Evolutionary conservation across 2,113 vertebrate genomes (phyloP), one percentile per base, ranked within the genome.

Genomic region (Nesogale talazaci): DNA sequence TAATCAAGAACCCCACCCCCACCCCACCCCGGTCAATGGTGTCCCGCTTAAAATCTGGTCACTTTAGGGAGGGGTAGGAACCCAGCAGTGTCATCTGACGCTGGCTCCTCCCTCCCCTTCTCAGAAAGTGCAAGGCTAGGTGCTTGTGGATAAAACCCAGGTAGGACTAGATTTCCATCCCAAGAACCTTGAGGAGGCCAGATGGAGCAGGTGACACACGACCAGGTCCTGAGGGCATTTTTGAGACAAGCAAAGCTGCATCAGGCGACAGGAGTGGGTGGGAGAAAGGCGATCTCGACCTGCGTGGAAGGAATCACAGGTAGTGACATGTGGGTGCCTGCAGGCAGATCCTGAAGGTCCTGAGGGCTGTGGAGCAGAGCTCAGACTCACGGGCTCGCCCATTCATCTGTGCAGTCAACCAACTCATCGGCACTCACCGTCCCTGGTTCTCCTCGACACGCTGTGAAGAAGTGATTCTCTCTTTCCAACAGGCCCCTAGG

Each of bases 331-430:
- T 2, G 11, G 74, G 29, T 78, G 16, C 27, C 31, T 77, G 15
- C 27, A 52, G 75, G 69, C 72, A 36, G 80, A 27, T 40, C 42
- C 16, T 25, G 23, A 80, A 70, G 65, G 65, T n/a, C 25, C 65
- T 69, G 0, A 3, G 19, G 63, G 59, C 75, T 65, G 52, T 2
- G 0, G 36, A 83, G n/a, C 56, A 46, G 76, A 83, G 69, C 38
- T 8, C 42, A 10, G 10, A 23, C 5, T 2, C 3, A 1, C 2
- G 14, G 4, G 29, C 9, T 15, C n/a, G 27, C 3, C 40, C 59
- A 27, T 69, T n/a, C 57, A 11, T 11, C 29, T 36, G 6, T 40
- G 38, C 52, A 34, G 59, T 31, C 34, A 12, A 15, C 59, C 52
- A n/a, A 15, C 4, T 38, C 46, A 5, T 6, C 27, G 11, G 63